Percentiles rank a stretch among this genome's conserved stretches.
Conservation (phyloP, 2,888 invertebrate species). For the Sycophila texana region DNA sequence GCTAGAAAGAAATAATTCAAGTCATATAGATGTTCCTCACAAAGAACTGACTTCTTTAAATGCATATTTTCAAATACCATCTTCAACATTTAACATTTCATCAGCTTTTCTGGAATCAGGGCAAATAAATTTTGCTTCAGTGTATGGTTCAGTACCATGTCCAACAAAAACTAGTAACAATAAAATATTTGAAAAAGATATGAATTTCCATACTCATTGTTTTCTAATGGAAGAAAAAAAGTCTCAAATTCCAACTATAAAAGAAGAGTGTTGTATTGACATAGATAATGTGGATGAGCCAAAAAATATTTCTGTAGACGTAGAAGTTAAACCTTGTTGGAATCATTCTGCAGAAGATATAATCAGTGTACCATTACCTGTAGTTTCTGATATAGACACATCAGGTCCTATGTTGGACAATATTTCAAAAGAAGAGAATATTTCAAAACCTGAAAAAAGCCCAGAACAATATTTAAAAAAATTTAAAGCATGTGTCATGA, state of each 20-base stretch:
- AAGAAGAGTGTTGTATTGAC: neutral
- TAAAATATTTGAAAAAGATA: neutral
- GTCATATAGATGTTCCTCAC: neutral
- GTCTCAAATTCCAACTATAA: constrained; percentile 5
- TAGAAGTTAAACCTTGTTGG: constrained; percentile 3
- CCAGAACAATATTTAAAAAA: constrained; percentile 7
- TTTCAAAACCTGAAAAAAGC: constrained; percentile 13
- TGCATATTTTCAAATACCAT: constrained; percentile 41
- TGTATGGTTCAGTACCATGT: neutral
- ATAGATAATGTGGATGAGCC: neutral
- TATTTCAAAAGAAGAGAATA: constrained; percentile 9
- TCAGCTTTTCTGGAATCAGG: neutral
- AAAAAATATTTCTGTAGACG: constrained; percentile 6
- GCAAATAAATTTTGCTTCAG: constrained; percentile 1
- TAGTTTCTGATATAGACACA: constrained; percentile 57
- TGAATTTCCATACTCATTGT: neutral
- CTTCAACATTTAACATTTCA: constrained; percentile 18
- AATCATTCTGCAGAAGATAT: neutral
- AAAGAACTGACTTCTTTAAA: constrained; percentile 25
- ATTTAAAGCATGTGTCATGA: constrained; percentile 43
- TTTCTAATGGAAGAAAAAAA: constrained; percentile 1
- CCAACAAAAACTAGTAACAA: neutral
- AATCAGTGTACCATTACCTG: constrained; percentile 56
- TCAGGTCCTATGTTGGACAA: constrained; percentile 14
- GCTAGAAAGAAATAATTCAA: constrained; percentile 12